Percentiles rank a stretch among this genome's conserved stretches.
Conservation (phyloP, 2,888 invertebrate genomes). For the Quadriops clusia region DNA sequence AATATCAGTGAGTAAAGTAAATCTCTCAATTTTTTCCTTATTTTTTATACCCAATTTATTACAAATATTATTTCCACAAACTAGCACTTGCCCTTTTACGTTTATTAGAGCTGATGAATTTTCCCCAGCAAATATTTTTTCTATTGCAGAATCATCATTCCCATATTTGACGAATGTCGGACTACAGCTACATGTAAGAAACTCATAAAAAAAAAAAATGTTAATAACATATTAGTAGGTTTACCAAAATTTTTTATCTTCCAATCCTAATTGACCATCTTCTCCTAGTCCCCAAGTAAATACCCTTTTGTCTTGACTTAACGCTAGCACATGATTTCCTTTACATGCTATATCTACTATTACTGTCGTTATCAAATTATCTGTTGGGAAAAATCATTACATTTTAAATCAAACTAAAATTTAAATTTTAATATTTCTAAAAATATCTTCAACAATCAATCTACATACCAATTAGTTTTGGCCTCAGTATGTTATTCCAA, state of each 20-base stretch:
- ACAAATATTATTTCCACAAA: conserved; percentile 50
- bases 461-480: conserved; percentile 42
- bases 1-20: conserved; percentile 36
- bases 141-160: conserved; percentile 39
- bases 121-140: conserved; percentile 46
- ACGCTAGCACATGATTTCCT: conserved; percentile 48
- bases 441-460: conserved; percentile 11
- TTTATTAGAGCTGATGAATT: conserved; percentile 51
- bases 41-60: conserved; percentile 49
- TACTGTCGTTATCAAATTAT: conserved; percentile 43
- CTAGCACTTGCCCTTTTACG: conserved; percentile 46
- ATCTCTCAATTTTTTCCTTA: conserved; percentile 21
- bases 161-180: conserved; percentile 24
- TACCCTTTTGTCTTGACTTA: conserved; percentile 47
- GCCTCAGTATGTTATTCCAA: conserved; percentile 41
- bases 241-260: conserved; percentile 39
- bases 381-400: conserved; percentile 20
- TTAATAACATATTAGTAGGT: conserved; percentile 13
- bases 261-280: conserved; percentile 49
- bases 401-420: conserved; percentile 1
- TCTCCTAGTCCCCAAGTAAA: conserved; percentile 56
- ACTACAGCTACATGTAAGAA: background rate
- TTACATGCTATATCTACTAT: conserved; percentile 50
- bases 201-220: conserved; percentile 4
- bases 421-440: conserved; percentile 8